Evolutionary conservation across 1,140 invertebrate genomes (phyloP).

Genomic region (Tenebrio molitor): DNA sequence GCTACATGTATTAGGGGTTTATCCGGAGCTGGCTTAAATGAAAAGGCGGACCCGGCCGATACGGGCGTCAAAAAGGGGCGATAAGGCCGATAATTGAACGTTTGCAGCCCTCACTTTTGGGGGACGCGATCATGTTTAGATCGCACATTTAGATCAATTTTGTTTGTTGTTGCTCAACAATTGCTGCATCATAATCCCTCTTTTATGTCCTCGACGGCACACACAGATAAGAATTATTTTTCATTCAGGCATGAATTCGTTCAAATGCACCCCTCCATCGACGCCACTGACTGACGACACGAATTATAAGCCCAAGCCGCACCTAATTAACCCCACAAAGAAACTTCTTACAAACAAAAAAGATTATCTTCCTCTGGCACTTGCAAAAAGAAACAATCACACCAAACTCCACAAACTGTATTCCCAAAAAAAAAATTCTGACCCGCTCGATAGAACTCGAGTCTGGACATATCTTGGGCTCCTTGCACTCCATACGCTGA

Average conservation of each 20-base stretch:
- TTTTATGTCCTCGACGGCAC: conserved; percentile 59
- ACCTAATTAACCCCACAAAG: no score
- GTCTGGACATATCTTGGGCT: no score
- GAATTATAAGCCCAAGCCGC: no score
- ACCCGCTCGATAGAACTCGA: no score
- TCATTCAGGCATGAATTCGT: conserved; percentile 19
- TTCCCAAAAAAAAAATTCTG: no score
- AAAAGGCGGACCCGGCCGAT: conserved; percentile 59
- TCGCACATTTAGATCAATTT: conserved; percentile 66
- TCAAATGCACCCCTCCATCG: background rate
- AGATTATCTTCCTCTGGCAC: no score
- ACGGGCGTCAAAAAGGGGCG: conserved; percentile 61
- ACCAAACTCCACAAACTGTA: no score
- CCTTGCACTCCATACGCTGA: no score
- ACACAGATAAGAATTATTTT: conserved; percentile 60
- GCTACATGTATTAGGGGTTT: conserved; percentile 14
- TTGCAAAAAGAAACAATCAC: no score
- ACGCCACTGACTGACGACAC: no score
- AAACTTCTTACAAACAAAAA: no score
- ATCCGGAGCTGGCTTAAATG: conserved; percentile 54
- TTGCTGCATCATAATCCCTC: conserved; percentile 64
- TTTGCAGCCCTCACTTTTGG: conserved; percentile 57
- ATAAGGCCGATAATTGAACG: conserved; percentile 64
- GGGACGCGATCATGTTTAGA: conserved; percentile 63
- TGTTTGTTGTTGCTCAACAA: conserved; percentile 65